phyloP scores from a whole-genome alignment of 2,113 vertebrate genomes.

The Odocoileus hemionus region DNA sequence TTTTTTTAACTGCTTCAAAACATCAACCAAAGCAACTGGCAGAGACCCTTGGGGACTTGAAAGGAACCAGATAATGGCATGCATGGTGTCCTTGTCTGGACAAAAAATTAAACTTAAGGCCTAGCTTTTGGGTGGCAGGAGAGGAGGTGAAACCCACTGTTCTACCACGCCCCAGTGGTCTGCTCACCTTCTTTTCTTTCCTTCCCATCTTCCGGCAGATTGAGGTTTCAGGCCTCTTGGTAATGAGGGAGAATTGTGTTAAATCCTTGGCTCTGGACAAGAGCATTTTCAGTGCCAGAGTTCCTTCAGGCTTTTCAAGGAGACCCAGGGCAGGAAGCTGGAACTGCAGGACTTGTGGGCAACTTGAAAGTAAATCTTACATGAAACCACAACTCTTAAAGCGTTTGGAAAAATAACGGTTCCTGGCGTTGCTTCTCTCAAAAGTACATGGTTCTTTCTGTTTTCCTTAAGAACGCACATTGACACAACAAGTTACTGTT shows the following conservation, averaged over 20 bases:
- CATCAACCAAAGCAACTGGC: not conserved
- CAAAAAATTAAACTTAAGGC: not conserved
- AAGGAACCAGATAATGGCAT: not conserved
- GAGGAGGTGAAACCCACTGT: not conserved
- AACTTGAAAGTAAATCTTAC: not conserved
- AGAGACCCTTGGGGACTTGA: not conserved
- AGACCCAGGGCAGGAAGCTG: not conserved
- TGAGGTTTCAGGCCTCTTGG: not conserved
- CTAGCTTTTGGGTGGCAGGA: not conserved
- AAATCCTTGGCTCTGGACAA: not conserved
- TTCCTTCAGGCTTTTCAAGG: not conserved
- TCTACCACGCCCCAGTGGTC: accelerated
- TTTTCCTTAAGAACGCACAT: not conserved
- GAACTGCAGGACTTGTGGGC: not conserved
- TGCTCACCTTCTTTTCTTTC: not conserved
- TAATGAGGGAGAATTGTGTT: not conserved
- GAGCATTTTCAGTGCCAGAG: not conserved
- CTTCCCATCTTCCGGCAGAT: not conserved
- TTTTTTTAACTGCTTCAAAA: not conserved
- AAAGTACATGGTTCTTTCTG: not conserved
- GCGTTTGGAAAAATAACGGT: not conserved
- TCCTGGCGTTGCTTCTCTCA: not conserved
- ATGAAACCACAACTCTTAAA: not conserved
- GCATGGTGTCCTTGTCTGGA: not conserved
- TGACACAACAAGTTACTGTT: not conserved